Percentiles rank a stretch among this genome's conserved stretches.
phyloP scores from a whole-genome alignment of 2,888 invertebrate species.

The Drosophila paracracens region DNA sequence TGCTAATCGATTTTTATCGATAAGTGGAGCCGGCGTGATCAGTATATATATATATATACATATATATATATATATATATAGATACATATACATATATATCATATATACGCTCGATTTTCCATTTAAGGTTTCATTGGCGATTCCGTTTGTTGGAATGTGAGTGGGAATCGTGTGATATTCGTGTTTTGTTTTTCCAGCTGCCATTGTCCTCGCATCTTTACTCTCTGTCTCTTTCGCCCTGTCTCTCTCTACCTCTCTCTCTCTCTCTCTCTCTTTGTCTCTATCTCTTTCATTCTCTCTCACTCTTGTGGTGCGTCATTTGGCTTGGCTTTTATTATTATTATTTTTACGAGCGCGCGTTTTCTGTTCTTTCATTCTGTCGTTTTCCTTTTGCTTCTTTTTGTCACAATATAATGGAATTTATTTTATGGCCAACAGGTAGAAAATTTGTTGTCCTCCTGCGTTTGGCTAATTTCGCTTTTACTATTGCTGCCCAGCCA shows the following conservation, averaged over 20 bases:
- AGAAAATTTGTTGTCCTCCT: conserved; percentile 74
- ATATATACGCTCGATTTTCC: background rate
- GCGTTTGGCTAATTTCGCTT: conserved; percentile 76
- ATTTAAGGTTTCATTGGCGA: background rate
- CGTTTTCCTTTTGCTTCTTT: conserved; percentile 26
- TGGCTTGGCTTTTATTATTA: conserved; percentile 78
- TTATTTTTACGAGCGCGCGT: conserved; percentile 73
- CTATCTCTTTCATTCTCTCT: background rate
- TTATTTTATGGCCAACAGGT: conserved; percentile 83
- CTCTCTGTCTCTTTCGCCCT: background rate
- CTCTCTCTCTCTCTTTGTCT: background rate
- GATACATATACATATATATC: too few species aligned
- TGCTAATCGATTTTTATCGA: background rate
- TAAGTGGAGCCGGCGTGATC: too few species aligned
- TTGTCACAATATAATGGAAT: conserved; percentile 76
- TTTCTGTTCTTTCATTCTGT: conserved; percentile 42
- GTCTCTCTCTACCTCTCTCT: background rate
- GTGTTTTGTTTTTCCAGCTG: conserved; percentile 45
- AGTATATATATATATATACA: too few species aligned
- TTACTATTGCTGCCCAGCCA: conserved; percentile 67
- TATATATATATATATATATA: too few species aligned
- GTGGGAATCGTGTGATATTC: conserved; percentile 16
- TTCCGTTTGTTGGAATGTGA: conserved; percentile 8
- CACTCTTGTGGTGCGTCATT: conserved; percentile 56
- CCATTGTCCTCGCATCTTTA: conserved; percentile 36